Conservation (phyloP, 2,888 invertebrate species). For the Neoascia interrupta region DNA sequence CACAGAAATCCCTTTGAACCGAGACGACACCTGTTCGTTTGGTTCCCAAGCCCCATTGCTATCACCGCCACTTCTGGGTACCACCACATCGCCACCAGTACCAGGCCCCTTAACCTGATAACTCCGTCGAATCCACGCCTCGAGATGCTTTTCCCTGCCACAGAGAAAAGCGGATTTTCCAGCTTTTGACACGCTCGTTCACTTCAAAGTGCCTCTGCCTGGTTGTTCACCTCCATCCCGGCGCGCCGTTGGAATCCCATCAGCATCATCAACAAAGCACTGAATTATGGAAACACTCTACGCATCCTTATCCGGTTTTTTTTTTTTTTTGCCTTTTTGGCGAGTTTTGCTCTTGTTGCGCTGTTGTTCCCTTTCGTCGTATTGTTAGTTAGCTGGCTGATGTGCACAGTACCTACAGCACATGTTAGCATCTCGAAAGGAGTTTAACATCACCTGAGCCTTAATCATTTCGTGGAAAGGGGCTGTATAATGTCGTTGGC, state of each 20-base stretch:
- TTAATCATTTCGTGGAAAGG: too few relatives aligned
- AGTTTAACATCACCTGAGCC: too few relatives aligned
- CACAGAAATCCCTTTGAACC: slow-evolving; percentile 19
- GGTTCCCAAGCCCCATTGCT: background rate
- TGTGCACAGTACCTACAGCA: too few relatives aligned
- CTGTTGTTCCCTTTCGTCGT: too few relatives aligned
- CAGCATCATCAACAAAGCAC: slow-evolving; percentile 43
- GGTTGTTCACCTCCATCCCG: slow-evolving; percentile 11
- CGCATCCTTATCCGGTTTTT: slow-evolving; percentile 49
- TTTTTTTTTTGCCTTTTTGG: background rate
- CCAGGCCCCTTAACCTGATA: slow-evolving; percentile 42
- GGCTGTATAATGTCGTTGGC: too few relatives aligned
- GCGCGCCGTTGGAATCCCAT: slow-evolving; percentile 23
- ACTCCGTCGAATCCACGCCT: slow-evolving; percentile 33
- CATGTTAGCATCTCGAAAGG: too few relatives aligned
- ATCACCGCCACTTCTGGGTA: background rate
- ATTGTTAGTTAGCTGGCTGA: too few relatives aligned
- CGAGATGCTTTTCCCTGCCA: slow-evolving; percentile 33
- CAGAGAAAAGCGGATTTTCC: slow-evolving; percentile 38
- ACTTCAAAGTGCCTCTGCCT: slow-evolving; percentile 37
- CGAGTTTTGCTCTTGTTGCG: too few relatives aligned
- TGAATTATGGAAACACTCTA: slow-evolving; percentile 56
- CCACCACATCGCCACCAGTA: slow-evolving; percentile 2
- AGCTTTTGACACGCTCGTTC: slow-evolving; percentile 61
- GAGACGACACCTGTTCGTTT: slow-evolving; percentile 39